Conservation (phyloP, 2,888 invertebrate genomes). For the Mylabris sibirica region DNA sequence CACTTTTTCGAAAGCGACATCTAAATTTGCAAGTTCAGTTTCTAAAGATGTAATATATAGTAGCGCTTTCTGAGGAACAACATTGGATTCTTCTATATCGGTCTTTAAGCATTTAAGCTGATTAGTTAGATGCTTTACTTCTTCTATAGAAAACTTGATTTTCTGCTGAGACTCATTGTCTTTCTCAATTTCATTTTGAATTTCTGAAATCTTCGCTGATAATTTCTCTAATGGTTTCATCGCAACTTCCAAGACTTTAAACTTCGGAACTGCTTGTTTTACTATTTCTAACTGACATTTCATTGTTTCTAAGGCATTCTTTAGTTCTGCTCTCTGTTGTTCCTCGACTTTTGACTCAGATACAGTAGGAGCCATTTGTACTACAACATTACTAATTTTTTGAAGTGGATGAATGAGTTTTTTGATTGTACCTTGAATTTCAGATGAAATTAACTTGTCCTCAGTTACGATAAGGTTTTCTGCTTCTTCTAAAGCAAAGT, state of each 20-base stretch:
- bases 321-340: conserved; percentile 34
- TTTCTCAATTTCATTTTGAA: conserved; percentile 18
- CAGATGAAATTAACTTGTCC: conserved; percentile 23
- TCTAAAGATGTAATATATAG: neutral
- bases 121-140: neutral
- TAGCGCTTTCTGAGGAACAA: neutral
- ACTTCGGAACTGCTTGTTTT: conserved; percentile 20
- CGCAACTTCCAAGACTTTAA: conserved; percentile 27
- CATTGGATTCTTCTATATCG: conserved; percentile 7
- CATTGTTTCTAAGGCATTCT: conserved; percentile 29
- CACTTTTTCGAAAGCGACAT: neutral
- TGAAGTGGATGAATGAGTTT: conserved; percentile 42
- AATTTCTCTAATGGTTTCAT: conserved; percentile 30
- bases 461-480: conserved; percentile 9
- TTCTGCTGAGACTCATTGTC: neutral
- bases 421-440: conserved; percentile 32
- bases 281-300: conserved; percentile 31
- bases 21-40: neutral
- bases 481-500: neutral
- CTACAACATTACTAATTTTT: conserved; percentile 33
- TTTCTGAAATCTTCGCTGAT: conserved; percentile 22
- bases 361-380: conserved; percentile 17
- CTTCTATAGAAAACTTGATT: neutral
- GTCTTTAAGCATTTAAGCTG: neutral
- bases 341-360: conserved; percentile 31